Base-by-base conservation (phyloP, 2,113 vertebrate genomes). In the Stegastes partitus region DNA sequence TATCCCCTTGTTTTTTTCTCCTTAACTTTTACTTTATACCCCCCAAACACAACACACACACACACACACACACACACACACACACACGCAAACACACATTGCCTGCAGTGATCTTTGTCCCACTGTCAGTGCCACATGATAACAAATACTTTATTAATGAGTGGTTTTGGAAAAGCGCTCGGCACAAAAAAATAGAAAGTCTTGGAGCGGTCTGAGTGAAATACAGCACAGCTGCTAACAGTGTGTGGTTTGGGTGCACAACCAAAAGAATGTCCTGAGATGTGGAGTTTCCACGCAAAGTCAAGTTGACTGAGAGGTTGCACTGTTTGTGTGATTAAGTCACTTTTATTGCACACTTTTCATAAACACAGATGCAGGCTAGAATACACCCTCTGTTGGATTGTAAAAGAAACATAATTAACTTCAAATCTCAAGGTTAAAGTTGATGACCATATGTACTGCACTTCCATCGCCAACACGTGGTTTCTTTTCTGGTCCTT, bases 181-280 rank as follows among this genome's bases (percentile, higher is more conserved):
- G 25, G 78, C 63, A 25, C 25, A 31, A 68, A 73, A 72, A 47
- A 10, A 47, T 49, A 57, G 56, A 76, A 75, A 77, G 37, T 66
- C 22, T 65, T 62, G 5, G 45, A 76, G 75, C 62, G 26, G 74
- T 47, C 65, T 55, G 87, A 76, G 82, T 89, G 90, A 92, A 93
- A 93, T 83, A 87, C 77, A 66, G 85, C 86, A 78, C 94, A 94
- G 93, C 92, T 94, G 92, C 91, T 85, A 93, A 77, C 93, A 92
- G 89, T 88, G 87, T 94, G 91, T 79, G 92, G 91, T 90, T 85
- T 85, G 84, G 82, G 84, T 80, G 79, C 90, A 86, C 69, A 69
- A 91, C 83, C 91, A 88, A 75, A 93, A 89, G 86, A 91, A 93
- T 93, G 83, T 86, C 82, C 75, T 59, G 77, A 81, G 85, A 89